A percentile compares a stretch with the other conserved stretches of the same genome.
phyloP scores from a whole-genome alignment of 2,113 vertebrate species.

The Monopterus albus region DNA sequence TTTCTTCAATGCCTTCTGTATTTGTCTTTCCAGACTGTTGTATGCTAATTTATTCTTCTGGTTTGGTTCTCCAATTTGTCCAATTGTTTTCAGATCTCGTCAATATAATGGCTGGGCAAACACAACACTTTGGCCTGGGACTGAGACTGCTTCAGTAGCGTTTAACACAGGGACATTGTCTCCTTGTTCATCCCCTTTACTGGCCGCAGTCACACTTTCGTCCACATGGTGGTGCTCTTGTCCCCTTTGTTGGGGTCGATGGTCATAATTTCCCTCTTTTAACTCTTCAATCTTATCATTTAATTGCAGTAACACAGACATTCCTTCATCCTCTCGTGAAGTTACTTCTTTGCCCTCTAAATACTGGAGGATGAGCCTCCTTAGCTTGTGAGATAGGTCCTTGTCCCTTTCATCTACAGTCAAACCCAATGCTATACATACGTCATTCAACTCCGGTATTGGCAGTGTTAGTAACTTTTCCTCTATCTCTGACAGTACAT shows the following conservation, averaged over 20 bases:
- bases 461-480: background rate
- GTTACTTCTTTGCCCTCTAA: background rate
- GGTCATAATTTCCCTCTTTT: background rate
- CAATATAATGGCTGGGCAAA: background rate
- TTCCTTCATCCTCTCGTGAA: background rate
- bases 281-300: background rate
- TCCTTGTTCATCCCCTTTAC: background rate
- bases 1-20: slow-evolving; percentile 17
- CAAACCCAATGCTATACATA: background rate
- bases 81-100: background rate
- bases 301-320: background rate
- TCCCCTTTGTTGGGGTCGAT: background rate
- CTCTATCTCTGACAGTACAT: background rate
- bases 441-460: background rate
- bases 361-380: no score
- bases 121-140: no score
- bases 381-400: background rate
- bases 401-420: background rate
- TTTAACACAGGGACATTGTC: no score
- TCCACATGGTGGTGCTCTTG: background rate
- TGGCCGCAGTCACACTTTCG: background rate
- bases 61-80: slow-evolving; percentile 7
- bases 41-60: slow-evolving; percentile 1
- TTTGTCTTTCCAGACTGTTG: slow-evolving; percentile 13
- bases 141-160: no score